Conservation (phyloP, 2,113 vertebrate species). For the Sterrhoptilus dennistouni region DNA sequence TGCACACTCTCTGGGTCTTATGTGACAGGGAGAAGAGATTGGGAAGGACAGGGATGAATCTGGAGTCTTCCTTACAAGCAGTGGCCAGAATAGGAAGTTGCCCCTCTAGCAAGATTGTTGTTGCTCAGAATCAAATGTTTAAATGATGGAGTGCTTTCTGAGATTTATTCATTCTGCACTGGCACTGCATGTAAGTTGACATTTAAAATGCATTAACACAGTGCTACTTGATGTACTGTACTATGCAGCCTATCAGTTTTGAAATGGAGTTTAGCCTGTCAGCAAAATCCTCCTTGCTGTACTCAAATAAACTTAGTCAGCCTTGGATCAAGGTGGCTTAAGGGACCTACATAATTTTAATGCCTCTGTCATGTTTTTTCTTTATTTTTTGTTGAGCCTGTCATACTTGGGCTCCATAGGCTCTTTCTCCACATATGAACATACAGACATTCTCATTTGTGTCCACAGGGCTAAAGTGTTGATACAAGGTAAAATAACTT, state of each 20-base stretch:
- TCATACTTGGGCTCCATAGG: not conserved
- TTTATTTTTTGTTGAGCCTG: not conserved
- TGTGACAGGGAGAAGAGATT: not conserved
- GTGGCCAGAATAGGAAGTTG: not conserved
- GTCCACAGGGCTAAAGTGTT: not conserved
- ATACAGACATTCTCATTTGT: not conserved
- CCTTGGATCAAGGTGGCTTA: slow-evolving; percentile 18
- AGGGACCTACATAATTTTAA: not conserved
- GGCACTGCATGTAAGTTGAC: not conserved
- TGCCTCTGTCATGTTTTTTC: not conserved
- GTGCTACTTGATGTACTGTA: slow-evolving; percentile 8
- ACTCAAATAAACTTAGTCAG: slow-evolving; percentile 15
- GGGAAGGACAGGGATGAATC: not conserved
- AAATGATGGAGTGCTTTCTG: not conserved
- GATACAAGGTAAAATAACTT: not conserved
- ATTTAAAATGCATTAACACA: slow-evolving; percentile 42
- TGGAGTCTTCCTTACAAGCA: not conserved
- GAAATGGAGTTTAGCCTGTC: slow-evolving; percentile 26
- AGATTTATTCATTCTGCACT: slow-evolving; percentile 3
- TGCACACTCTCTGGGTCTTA: not conserved
- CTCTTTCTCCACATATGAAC: not conserved
- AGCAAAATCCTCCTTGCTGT: slow-evolving; percentile 30
- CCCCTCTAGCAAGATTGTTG: not conserved
- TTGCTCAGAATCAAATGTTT: not conserved
- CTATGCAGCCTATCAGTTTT: slow-evolving; percentile 31